phyloP scores from a whole-genome alignment of 2,888 invertebrate species.

The Sepioteuthis lessoniana region DNA sequence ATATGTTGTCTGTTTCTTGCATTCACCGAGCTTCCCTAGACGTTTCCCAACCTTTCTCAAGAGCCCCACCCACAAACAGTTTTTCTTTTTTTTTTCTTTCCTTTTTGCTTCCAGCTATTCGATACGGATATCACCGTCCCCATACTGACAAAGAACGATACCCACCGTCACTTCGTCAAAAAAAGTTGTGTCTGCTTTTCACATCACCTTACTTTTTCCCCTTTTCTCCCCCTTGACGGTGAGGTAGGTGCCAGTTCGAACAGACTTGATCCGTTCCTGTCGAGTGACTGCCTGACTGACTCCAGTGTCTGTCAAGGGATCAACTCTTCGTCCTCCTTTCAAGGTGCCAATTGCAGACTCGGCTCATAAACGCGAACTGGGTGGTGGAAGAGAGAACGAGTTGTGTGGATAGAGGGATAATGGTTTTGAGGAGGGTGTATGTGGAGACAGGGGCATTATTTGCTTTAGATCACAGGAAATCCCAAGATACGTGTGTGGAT shows the following conservation, averaged over 20 bases:
- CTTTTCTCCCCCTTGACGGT: background rate
- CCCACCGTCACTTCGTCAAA: no score
- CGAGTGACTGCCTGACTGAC: background rate
- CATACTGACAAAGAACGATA: no score
- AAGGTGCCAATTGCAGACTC: background rate
- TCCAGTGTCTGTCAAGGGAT: constrained; percentile 21
- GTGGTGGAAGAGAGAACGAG: background rate
- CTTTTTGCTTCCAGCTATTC: background rate
- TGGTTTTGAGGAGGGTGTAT: background rate
- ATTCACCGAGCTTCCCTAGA: background rate
- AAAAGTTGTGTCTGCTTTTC: background rate
- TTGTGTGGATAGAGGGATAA: background rate
- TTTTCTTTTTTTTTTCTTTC: background rate
- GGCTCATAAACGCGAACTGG: background rate
- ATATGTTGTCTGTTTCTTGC: background rate
- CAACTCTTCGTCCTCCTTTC: background rate
- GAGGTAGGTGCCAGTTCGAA: background rate
- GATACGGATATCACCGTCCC: background rate
- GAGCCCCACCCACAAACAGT: background rate
- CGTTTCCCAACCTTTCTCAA: background rate
- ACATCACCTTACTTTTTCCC: background rate
- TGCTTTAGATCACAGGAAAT: background rate
- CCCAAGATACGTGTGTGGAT: background rate
- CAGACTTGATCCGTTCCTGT: background rate
- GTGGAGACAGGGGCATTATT: background rate